These are phyloP conservation scores for Sepioteuthis lessoniana DNA, from an alignment of 2,888 invertebrate genomes.

Conservation along the genomic window DNA sequence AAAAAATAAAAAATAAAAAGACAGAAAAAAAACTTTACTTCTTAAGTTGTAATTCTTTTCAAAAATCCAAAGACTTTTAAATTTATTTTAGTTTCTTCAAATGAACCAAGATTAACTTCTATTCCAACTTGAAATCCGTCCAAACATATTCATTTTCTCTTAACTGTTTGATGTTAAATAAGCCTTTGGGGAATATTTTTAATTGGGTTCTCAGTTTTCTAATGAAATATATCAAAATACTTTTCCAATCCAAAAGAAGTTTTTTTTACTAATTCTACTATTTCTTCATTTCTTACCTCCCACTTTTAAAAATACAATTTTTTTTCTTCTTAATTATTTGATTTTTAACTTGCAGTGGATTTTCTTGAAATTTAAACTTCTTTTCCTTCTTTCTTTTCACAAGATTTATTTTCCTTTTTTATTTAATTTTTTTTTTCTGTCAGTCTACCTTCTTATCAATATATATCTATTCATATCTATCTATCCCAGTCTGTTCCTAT, in stretches of 20 bases:
- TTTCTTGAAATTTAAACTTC: neutral
- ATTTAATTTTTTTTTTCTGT: too few relatives aligned
- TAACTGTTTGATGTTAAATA: slow-evolving; percentile 33
- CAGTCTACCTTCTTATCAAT: too few relatives aligned
- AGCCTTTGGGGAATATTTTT: neutral
- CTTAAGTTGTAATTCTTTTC: neutral
- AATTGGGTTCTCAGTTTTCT: neutral
- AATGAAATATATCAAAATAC: slow-evolving; percentile 33
- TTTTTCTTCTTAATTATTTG: neutral
- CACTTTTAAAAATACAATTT: neutral
- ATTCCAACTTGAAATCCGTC: neutral
- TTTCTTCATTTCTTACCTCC: neutral
- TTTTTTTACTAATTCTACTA: neutral
- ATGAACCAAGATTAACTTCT: neutral
- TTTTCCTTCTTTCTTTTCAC: neutral
- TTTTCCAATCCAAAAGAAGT: neutral
- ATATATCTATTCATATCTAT: too few relatives aligned
- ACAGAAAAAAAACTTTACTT: too few relatives aligned
- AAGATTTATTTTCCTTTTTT: neutral
- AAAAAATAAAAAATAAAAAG: too few relatives aligned
- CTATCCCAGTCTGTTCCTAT: too few relatives aligned
- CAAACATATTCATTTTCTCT: neutral
- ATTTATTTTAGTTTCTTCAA: neutral
- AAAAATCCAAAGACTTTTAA: neutral
- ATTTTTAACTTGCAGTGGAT: neutral